Base-by-base conservation (phyloP, 2,797 vertebrate species). In the Bovichtus variegatus region DNA sequence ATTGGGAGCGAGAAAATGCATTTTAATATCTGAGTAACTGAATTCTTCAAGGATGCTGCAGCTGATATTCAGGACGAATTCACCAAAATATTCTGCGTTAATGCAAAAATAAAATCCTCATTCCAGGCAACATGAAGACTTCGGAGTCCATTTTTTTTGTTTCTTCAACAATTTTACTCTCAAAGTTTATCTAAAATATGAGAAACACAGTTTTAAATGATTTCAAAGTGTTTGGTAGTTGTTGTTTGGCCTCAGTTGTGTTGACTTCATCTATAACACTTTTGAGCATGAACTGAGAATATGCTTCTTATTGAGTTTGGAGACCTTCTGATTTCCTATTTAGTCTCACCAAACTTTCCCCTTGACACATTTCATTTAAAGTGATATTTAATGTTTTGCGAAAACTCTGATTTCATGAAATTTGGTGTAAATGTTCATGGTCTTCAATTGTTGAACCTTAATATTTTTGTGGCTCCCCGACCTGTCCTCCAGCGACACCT, bases 21-120 rank as follows among this genome's bases (percentile, higher is more conserved):
- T 2, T 2, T 74, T 19, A 46, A 66, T 55, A 23, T 71, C 27
- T 27, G 55, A 78, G 31, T 21, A 19, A 47, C 9, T 60, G 44
- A 38, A 16, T 31, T 43, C 16, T 27, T 36, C 38, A 40, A 6
- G 15, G n/a, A 36, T 47, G 53, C 27, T 36, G 49, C 46, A 41
- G 60, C 38, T 61, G 29, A 70, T 41, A 15, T 71, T 51, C 12
- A 13, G 34, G 16, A 15, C 21, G 36, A 47, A 43, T 6, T 29
- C 11, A 36, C 29, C 2, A 29, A 67, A 58, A 15, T 18, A 5
- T 16, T 36, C 13, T 15, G 34, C 41, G 12, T 8, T 51, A 25
- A 43, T n/a, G 43, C 46, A 51, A 50, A 70, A 46, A 9, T 36
- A 18, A 3, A 27, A 3, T 25, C 27, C n/a, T n/a, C n/a, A n/a